These are phyloP conservation scores for Coregonus sp. DNA, from an alignment of 2,797 vertebrate genomes.

Conservation along the genomic window DNA sequence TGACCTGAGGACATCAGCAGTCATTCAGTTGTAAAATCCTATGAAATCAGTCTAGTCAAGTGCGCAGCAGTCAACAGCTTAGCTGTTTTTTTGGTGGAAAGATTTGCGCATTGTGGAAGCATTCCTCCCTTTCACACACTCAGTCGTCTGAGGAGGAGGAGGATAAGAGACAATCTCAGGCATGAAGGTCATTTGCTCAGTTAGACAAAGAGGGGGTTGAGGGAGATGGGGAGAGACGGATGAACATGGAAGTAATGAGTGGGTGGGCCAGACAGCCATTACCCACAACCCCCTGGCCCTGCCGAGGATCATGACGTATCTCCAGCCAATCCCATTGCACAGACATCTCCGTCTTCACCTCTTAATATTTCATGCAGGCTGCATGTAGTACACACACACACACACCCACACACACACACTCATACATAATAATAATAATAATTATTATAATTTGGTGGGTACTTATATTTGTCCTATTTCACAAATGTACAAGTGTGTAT, in stretches of 20 bases:
- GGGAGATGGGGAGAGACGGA: constrained; percentile 31
- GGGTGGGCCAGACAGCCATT: constrained; percentile 70
- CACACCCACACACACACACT: constrained; percentile 15
- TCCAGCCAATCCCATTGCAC: constrained; percentile 84
- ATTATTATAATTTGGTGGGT: no score
- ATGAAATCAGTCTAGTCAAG: constrained; percentile 66
- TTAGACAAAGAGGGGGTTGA: constrained; percentile 52
- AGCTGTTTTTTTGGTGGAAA: constrained; percentile 54
- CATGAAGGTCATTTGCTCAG: constrained; percentile 76
- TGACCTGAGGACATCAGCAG: constrained; percentile 72
- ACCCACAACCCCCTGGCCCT: constrained; percentile 59
- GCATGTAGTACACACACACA: constrained; percentile 69
- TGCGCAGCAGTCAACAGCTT: constrained; percentile 55
- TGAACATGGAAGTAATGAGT: constrained; percentile 67
- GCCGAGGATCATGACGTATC: constrained; percentile 85
- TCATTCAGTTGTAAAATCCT: constrained; percentile 75
- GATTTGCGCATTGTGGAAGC: constrained; percentile 51
- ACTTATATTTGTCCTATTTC: no score
- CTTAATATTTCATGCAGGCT: constrained; percentile 91
- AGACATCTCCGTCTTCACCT: constrained; percentile 89
- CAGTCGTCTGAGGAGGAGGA: not conserved
- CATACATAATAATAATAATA: not conserved
- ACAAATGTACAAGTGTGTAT: no score
- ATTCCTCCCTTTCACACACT: constrained; percentile 53
- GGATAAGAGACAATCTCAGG: constrained; percentile 58